phyloP scores from a whole-genome alignment of 2,113 vertebrate genomes.

The Pseudorectes ferrugineus region DNA sequence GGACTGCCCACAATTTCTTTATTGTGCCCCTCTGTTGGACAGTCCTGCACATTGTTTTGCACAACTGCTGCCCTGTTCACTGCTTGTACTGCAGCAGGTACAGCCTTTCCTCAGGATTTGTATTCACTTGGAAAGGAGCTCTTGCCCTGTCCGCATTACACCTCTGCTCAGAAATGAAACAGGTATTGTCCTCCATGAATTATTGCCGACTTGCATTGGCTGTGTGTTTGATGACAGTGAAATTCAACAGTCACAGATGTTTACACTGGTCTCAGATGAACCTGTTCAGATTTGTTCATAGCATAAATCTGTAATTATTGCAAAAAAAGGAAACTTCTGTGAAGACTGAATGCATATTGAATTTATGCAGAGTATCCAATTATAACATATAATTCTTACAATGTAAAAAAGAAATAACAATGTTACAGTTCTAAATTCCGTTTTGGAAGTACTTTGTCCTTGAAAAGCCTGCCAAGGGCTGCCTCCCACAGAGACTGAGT shows the following conservation, averaged over 20 bases:
- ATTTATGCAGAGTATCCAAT: background rate
- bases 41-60: background rate
- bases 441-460: slow-evolving; percentile 1
- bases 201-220: background rate
- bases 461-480: slow-evolving; percentile 6
- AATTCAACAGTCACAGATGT: background rate
- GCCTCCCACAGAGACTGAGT: background rate
- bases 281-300: background rate
- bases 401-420: background rate
- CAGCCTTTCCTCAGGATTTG: background rate
- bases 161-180: background rate
- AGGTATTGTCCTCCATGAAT: background rate
- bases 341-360: background rate
- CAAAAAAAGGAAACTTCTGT: background rate
- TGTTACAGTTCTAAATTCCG: background rate
- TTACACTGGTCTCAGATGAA: background rate
- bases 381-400: background rate
- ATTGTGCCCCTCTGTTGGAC: background rate
- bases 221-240: background rate
- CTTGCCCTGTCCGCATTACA: background rate
- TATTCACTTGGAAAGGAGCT: background rate
- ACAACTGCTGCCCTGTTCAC: background rate
- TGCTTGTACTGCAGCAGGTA: background rate
- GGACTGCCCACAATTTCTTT: background rate
- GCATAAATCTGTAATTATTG: background rate